Evolutionary conservation across 2,113 vertebrate genomes (phyloP), one percentile per base, ranked within the genome.

Genomic region (Dipodomys spectabilis): DNA sequence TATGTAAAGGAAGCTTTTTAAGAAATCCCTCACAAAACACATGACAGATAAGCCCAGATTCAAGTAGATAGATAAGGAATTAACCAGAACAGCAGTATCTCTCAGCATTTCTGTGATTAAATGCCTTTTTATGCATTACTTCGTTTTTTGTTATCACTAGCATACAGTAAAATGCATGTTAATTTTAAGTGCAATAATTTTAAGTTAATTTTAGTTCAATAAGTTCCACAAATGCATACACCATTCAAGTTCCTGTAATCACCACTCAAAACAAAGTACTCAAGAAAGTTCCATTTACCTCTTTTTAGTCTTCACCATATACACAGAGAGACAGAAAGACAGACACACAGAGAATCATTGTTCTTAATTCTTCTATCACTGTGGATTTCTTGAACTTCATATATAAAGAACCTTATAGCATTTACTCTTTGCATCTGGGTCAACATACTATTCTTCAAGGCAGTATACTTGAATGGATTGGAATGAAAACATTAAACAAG

Each of bases 331-430:
- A 81, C 35, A 94, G 72, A 86, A 8, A 69, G 11, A 79, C 49
- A 79, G 49, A 49, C 9, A 49, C 9, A 12, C 9, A 49, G 49
- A 62, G 6, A 75, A 86, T 82, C 9, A 74, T 28, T 81, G 53
- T 30, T 71, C 28, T 64, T 23, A 95, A 72, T 96, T 95, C 65
- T 96, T 95, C 65, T 27, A 25, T 93, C 49, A 77, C 67, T 78
- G 7, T 88, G 28, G 23, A 90, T 92, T 67, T 62, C 69, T 93
- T 92, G 8, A 91, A 93, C 30, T 74, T 95, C 74, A 88, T 39
- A 27, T 64, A 27, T 71, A 90, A 35, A 27, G 39, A 62, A 92
- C 77, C 60, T 77, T 30, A 74, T 25, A 81, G 23, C 25, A 91
- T 64, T 77, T 69, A 72, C 25, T 77, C 69, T 88, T 85, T 79